Percentiles rank a stretch among this genome's conserved stretches.
These are phyloP conservation scores for Rhynchopsitta pachyrhyncha DNA, from an alignment of 2,113 vertebrate genomes.

Conservation along the genomic window DNA sequence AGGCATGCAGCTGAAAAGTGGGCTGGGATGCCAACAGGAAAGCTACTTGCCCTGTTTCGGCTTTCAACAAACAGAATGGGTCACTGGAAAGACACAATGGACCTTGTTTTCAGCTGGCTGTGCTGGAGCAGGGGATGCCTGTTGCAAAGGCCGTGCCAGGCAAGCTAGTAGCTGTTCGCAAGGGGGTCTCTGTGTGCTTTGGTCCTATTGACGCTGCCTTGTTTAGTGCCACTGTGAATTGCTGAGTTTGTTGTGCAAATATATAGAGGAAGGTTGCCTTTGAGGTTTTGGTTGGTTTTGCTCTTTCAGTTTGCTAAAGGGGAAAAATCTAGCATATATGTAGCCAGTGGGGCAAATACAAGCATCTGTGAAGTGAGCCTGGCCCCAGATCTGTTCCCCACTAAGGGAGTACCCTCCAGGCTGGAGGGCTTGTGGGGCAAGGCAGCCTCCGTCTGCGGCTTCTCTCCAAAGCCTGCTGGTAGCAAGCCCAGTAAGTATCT, in stretches of 20 bases:
- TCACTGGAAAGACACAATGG: conserved; percentile 20
- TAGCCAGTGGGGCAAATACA: accelerated
- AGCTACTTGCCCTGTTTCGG: background rate
- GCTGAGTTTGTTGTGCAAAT: background rate
- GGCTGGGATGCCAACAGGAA: background rate
- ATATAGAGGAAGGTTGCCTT: background rate
- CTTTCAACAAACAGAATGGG: conserved; percentile 11
- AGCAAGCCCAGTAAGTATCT: background rate
- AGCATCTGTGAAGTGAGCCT: accelerated
- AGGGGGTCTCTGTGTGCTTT: background rate
- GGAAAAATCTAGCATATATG: background rate
- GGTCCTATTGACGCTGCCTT: background rate
- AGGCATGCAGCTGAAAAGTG: background rate
- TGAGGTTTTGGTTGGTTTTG: background rate
- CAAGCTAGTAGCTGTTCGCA: background rate
- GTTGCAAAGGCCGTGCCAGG: background rate
- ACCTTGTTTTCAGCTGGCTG: background rate
- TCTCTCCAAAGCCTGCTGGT: background rate
- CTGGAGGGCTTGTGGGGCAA: background rate
- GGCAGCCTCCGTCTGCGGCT: background rate
- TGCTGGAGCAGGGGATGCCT: background rate
- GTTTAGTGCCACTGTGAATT: background rate
- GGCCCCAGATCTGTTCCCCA: background rate
- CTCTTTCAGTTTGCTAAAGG: background rate
- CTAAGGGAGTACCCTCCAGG: background rate